Evolutionary conservation across 2,888 invertebrate species (phyloP).

Genomic region (Endotricha flammealis): DNA sequence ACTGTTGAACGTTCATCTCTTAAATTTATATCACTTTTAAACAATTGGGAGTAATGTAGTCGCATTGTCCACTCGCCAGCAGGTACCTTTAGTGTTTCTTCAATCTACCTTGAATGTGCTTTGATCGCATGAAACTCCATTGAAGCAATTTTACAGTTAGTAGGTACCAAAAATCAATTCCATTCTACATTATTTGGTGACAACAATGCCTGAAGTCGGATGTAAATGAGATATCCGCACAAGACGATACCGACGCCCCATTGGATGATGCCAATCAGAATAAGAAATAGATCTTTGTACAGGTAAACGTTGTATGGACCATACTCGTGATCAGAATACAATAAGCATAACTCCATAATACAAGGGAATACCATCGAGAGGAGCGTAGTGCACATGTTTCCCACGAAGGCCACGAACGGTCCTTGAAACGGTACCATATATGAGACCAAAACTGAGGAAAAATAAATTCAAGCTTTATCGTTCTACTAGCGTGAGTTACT

Average conservation of each 20-base stretch:
- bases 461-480: no score
- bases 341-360: constrained; percentile 48
- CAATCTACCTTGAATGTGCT: no score
- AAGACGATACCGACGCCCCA: constrained; percentile 35
- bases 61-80: no score
- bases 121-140: no score
- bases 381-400: constrained; percentile 47
- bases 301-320: constrained; percentile 35
- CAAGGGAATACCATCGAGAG: constrained; percentile 51
- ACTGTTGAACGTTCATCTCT: no score
- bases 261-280: constrained; percentile 30
- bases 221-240: constrained; percentile 39
- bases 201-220: constrained; percentile 27
- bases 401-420: constrained; percentile 52
- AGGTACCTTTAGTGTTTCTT: no score
- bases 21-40: no score
- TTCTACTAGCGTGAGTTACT: no score
- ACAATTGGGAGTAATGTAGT: no score
- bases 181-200: constrained; percentile 26
- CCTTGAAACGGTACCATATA: constrained; percentile 49
- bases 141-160: no score
- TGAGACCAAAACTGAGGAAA: constrained; percentile 45
- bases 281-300: constrained; percentile 36
- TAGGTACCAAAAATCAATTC: neutral
- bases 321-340: constrained; percentile 44